Evolutionary conservation across 2,113 vertebrate genomes (phyloP), one percentile per base, ranked within the genome.

Genomic region (Chaetodon auriga): DNA sequence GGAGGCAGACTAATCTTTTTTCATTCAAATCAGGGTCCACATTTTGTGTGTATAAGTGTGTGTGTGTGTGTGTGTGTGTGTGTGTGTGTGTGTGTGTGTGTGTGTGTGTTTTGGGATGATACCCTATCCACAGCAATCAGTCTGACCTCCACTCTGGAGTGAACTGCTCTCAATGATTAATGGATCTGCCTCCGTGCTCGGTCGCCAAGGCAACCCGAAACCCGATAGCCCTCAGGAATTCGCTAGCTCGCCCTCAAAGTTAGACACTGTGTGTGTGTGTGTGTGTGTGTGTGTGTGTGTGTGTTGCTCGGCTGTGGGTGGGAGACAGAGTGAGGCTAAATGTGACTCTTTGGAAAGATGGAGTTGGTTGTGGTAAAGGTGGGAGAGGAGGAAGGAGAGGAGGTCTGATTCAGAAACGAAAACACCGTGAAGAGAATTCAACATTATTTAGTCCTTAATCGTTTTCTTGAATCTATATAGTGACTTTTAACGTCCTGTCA

Each of bases 121-220:
- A 99, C 97, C 96, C 96, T 97, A 99, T 99, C 97, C 97, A 96
- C 97, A 96, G 97, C 97, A 99, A 98, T 99, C 97, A 99, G 97
- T 97, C 97, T 98, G 98, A 99, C 98, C 98, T 98, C 97, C 97
- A 97, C 97, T 98, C 96, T 96, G 90, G 88, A 94, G 93, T 87
- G 94, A 97, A 93, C 94, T 94, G 96, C 97, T 98, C 97, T 99
- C 97, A 99, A 99, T 99, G 98, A 99, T 99, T 99, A 98, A 99
- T 99, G 98, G 97, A 99, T 97, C 97, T 97, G 97, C 97, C 98
- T 99, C 96, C 96, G 95, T 96, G 96, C 97, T 97, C 57, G 93
- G 98, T 99, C 96, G 97, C 97, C 96, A 98, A 96, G 97, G 97
- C 96, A 97, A 99, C 96, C 83, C 87, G 98, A 98, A 99, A 99